Evolutionary conservation across 2,888 invertebrate species (phyloP).

Genomic region (Scrobipalpa atriplicella): DNA sequence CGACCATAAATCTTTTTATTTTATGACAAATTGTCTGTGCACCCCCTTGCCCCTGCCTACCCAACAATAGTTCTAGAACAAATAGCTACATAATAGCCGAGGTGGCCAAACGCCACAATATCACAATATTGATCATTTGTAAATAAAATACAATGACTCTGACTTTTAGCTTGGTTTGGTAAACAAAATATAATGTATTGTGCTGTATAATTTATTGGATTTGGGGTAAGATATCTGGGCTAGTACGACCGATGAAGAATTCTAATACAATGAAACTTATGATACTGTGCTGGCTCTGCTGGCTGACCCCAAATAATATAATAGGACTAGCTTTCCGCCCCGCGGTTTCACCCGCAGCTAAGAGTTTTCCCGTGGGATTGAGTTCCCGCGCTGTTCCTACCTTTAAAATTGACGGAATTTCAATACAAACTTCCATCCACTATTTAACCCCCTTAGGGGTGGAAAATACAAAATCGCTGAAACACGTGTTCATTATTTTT

Average conservation of each 20-base stretch:
- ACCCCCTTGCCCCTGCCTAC: slow-evolving; percentile 50
- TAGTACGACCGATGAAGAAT: not conserved
- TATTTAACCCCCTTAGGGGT: no score
- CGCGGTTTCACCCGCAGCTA: no score
- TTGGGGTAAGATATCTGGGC: slow-evolving; percentile 40
- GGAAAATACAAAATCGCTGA: no score
- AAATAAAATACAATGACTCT: slow-evolving; percentile 69
- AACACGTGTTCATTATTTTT: no score
- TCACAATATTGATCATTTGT: slow-evolving; percentile 62
- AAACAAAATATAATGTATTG: slow-evolving; percentile 67
- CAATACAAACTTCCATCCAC: no score
- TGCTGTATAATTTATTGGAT: slow-evolving; percentile 65
- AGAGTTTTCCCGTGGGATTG: no score
- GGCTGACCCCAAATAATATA: no score
- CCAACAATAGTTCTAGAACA: slow-evolving; percentile 76
- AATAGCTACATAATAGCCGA: slow-evolving; percentile 72
- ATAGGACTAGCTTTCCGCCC: no score
- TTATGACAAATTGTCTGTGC: slow-evolving; percentile 80
- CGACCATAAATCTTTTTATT: slow-evolving; percentile 80
- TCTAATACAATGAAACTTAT: no score
- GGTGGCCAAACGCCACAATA: slow-evolving; percentile 67
- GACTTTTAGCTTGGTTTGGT: slow-evolving; percentile 64
- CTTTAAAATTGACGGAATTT: no score
- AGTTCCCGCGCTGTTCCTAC: no score
- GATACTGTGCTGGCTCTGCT: no score